Conservation (phyloP, 1,140 invertebrate species). For the Brachionus asplanchnoidis region DNA sequence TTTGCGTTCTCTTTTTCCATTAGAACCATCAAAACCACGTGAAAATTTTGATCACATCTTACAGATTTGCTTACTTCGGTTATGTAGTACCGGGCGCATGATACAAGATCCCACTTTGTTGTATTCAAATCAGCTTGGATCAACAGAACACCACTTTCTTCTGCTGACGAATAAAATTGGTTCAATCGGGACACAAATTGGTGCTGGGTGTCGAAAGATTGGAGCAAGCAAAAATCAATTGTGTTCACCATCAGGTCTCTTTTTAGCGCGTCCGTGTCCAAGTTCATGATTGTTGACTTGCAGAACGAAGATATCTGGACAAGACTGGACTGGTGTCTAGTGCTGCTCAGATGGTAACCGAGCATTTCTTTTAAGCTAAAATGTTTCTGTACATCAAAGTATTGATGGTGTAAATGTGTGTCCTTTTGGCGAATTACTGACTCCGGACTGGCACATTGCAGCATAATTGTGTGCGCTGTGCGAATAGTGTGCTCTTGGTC, state of each 20-base stretch:
- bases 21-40: constrained; percentile 46
- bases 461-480: constrained; percentile 43
- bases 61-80: not conserved
- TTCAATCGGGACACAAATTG: constrained; percentile 44
- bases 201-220: constrained; percentile 45
- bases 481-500: constrained; percentile 39
- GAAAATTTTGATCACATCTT: constrained; percentile 46
- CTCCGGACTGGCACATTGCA: constrained; percentile 47
- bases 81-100: constrained; percentile 47
- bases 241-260: not conserved
- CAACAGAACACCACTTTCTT: constrained; percentile 45
- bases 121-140: constrained; percentile 52
- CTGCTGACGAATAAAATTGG: constrained; percentile 1
- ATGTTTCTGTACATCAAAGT: constrained; percentile 49
- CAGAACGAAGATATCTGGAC: constrained; percentile 44
- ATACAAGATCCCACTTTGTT: constrained; percentile 47
- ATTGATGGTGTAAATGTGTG: constrained; percentile 42
- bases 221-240: constrained; percentile 39
- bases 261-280: constrained; percentile 16
- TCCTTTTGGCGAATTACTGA: constrained; percentile 44
- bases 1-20: constrained; percentile 47
- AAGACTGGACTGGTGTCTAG: not conserved
- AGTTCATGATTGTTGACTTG: constrained; percentile 25
- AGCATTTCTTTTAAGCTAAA: constrained; percentile 19
- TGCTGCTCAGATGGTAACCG: not conserved